phyloP scores from a whole-genome alignment of 2,797 vertebrate genomes.

The Pangasius djambal region DNA sequence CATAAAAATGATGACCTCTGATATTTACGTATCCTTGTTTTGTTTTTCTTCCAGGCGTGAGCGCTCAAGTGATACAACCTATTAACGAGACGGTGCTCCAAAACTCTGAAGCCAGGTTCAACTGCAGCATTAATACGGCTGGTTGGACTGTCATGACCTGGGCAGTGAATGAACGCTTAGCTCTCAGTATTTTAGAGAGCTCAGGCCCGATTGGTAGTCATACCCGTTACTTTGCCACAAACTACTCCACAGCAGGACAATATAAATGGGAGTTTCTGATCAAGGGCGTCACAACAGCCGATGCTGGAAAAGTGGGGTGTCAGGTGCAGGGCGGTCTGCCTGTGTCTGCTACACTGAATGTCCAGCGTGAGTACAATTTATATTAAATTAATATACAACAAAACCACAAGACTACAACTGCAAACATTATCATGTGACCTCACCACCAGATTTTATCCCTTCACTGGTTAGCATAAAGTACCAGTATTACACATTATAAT shows the following conservation, averaged over 20 bases:
- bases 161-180: neutral
- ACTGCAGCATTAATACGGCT: slow-evolving; percentile 55
- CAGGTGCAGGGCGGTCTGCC: slow-evolving; percentile 37
- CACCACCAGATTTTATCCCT: neutral
- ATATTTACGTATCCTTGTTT: neutral
- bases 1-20: neutral
- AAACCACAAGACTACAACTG: neutral
- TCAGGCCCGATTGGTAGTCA: rapidly evolving
- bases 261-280: slow-evolving; percentile 68
- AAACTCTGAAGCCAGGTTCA: slow-evolving; percentile 63
- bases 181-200: slow-evolving; percentile 21
- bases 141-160: slow-evolving; percentile 61
- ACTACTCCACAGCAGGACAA: slow-evolving; percentile 44
- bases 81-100: slow-evolving; percentile 51
- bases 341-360: slow-evolving; percentile 55
- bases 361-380: slow-evolving; percentile 68
- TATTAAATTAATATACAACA: neutral
- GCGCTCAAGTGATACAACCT: slow-evolving; percentile 63
- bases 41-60: slow-evolving; percentile 46
- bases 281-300: slow-evolving; percentile 20
- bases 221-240: slow-evolving; percentile 40
- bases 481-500: neutral
- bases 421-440: neutral
- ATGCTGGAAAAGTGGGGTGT: slow-evolving; percentile 63
- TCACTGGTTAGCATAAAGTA: neutral